Conservation (phyloP, 1,140 invertebrate species). For the Stratiolaelaps scimitus region DNA sequence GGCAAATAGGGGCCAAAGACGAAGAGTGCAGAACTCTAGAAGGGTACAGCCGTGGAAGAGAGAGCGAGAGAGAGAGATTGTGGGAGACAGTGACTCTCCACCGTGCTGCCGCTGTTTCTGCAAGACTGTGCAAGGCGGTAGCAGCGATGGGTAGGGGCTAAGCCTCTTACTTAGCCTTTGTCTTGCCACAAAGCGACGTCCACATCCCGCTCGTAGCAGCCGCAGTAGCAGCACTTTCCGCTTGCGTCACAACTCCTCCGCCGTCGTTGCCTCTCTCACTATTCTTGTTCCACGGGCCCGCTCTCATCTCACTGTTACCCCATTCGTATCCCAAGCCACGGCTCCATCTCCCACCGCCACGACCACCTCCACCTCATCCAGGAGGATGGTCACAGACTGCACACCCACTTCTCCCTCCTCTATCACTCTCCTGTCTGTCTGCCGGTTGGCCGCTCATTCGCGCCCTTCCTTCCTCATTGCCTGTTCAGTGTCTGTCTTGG, state of each 20-base stretch:
- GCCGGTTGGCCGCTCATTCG: too few relatives aligned
- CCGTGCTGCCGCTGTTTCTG: too few relatives aligned
- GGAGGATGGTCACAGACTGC: too few relatives aligned
- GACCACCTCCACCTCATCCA: too few relatives aligned
- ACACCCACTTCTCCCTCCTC: too few relatives aligned
- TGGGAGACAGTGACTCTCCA: too few relatives aligned
- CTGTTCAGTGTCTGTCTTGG: too few relatives aligned
- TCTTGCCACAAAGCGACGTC: conserved; percentile 27
- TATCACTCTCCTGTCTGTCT: too few relatives aligned
- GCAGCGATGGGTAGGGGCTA: conserved; percentile 7
- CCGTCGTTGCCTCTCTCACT: too few relatives aligned
- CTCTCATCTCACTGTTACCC: background rate
- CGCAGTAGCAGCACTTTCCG: too few relatives aligned
- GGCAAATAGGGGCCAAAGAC: background rate
- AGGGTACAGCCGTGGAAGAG: background rate
- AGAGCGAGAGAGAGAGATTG: background rate
- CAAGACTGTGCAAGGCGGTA: background rate
- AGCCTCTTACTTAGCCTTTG: conserved; percentile 29
- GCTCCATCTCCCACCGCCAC: background rate
- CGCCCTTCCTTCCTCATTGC: too few relatives aligned
- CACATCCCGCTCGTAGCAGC: background rate
- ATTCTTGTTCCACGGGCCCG: too few relatives aligned
- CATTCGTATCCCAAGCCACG: background rate
- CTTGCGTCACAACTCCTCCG: background rate
- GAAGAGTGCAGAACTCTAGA: background rate